Percentiles rank a stretch among this genome's conserved stretches.
These are phyloP conservation scores for Chymomyza costata DNA, from an alignment of 1,140 invertebrate species.

Conservation along the genomic window DNA sequence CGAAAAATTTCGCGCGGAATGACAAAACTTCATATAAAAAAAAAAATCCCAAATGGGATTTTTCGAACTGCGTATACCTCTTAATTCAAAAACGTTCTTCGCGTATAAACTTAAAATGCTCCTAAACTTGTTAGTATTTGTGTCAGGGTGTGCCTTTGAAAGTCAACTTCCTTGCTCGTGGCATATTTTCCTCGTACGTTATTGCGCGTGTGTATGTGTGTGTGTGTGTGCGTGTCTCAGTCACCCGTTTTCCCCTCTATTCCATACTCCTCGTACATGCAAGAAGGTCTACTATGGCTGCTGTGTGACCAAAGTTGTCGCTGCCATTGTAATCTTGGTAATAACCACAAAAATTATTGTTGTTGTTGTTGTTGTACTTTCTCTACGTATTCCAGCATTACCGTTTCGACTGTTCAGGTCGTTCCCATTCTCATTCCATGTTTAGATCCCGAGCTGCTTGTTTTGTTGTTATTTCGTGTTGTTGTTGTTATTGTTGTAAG, in stretches of 20 bases:
- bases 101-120: too few species aligned
- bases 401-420: background rate
- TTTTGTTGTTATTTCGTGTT: conserved; percentile 27
- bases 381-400: background rate
- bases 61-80: too few species aligned
- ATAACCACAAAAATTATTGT: conserved; percentile 72
- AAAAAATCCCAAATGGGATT: too few species aligned
- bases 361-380: conserved; percentile 39
- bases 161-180: conserved; percentile 34
- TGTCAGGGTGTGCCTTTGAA: conserved; percentile 12
- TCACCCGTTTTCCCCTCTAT: too few species aligned
- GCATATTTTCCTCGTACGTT: conserved; percentile 42
- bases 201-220: conserved; percentile 17
- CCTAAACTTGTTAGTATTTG: conserved; percentile 13
- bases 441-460: background rate
- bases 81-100: too few species aligned
- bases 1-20: too few species aligned
- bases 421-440: background rate
- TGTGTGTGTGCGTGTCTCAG: background rate
- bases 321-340: conserved; percentile 66
- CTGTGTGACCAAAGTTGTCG: conserved; percentile 35
- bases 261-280: too few species aligned
- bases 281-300: too few species aligned
- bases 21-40: too few species aligned
- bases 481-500: conserved; percentile 63